phyloP scores from a whole-genome alignment of 2,888 invertebrate genomes.

The Acleris sparsana region DNA sequence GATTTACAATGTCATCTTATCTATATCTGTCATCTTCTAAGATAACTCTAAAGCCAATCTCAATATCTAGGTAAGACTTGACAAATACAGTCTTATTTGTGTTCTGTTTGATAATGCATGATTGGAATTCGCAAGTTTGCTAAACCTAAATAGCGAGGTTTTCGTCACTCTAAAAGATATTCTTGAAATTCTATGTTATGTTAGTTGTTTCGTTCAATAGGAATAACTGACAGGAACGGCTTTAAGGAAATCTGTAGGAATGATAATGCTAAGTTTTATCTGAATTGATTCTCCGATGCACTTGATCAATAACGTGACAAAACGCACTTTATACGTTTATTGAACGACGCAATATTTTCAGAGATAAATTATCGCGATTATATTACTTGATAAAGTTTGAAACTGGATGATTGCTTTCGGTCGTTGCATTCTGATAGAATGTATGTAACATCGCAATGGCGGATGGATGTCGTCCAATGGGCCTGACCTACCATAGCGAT shows the following conservation, averaged over 20 bases:
- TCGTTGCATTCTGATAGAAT: neutral
- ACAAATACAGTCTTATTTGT: slow-evolving; percentile 7
- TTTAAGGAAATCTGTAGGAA: too few species aligned
- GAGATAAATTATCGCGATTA: slow-evolving; percentile 18
- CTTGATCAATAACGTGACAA: slow-evolving; percentile 14
- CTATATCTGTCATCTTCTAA: too few species aligned
- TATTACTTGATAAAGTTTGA: slow-evolving; percentile 18
- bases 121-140: slow-evolving; percentile 1
- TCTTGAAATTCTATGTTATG: neutral
- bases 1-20: neutral
- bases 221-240: too few species aligned
- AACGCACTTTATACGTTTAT: slow-evolving; percentile 14
- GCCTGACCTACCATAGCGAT: slow-evolving; percentile 7
- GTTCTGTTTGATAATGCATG: slow-evolving; percentile 19
- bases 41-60: slow-evolving; percentile 19
- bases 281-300: slow-evolving; percentile 20
- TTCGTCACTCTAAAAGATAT: neutral
- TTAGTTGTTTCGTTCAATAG: too few species aligned
- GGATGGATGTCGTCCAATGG: neutral
- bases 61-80: slow-evolving; percentile 2
- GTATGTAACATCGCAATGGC: neutral
- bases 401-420: neutral
- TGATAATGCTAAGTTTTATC: neutral
- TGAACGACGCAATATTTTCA: slow-evolving; percentile 16
- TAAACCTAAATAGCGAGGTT: neutral